These are phyloP conservation scores for Halichoeres trimaculatus DNA, from an alignment of 2,113 vertebrate genomes.

Conservation along the genomic window DNA sequence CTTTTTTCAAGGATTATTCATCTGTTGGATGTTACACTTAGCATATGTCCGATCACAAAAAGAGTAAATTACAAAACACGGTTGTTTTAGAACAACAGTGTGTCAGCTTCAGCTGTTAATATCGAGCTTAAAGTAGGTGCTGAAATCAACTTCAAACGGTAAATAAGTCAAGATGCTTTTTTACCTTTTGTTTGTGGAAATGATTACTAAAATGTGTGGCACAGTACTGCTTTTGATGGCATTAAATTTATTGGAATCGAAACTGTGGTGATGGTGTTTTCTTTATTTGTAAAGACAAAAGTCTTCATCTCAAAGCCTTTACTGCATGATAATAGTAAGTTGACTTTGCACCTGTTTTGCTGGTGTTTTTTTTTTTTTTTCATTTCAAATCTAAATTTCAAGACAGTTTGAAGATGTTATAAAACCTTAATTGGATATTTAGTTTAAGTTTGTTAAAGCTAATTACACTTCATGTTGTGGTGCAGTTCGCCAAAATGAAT, in stretches of 20 bases:
- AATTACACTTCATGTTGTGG: too few relatives aligned
- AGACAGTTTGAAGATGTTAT: too few relatives aligned
- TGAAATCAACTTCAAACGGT: constrained; percentile 11
- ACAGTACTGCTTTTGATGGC: constrained; percentile 39
- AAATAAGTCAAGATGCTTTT: constrained; percentile 34
- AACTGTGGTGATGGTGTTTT: background rate
- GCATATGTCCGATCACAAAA: constrained; percentile 4
- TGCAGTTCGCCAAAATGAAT: background rate
- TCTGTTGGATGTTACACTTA: background rate
- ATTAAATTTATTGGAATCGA: constrained; percentile 60
- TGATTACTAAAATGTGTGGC: constrained; percentile 16
- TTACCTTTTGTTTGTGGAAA: constrained; percentile 7
- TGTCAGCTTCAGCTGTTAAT: constrained; percentile 33
- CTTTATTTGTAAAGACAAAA: background rate
- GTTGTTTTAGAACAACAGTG: background rate
- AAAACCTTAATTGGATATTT: background rate
- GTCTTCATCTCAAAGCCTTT: background rate
- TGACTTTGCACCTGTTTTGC: too few relatives aligned
- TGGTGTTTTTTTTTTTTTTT: background rate
- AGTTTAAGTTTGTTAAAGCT: background rate
- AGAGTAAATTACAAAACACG: background rate
- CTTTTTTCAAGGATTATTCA: background rate
- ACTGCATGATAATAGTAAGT: too few relatives aligned
- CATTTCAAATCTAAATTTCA: too few relatives aligned
- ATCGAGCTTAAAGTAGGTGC: constrained; percentile 14